Conservation (phyloP, 2,113 vertebrate species). For the Bufo bufo region DNA sequence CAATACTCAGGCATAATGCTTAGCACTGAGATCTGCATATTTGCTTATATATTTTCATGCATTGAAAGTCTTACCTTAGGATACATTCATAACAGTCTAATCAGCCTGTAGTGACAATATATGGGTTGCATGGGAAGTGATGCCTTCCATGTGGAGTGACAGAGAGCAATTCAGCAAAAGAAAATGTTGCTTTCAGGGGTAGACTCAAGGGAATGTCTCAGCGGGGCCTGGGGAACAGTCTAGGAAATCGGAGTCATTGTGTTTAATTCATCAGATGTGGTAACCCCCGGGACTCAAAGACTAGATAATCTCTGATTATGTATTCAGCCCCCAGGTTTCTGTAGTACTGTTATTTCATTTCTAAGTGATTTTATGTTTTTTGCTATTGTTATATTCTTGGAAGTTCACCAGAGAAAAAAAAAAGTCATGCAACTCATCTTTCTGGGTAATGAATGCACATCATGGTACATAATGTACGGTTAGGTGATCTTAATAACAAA, state of each 20-base stretch:
- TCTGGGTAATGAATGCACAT: not conserved
- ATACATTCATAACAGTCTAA: not conserved
- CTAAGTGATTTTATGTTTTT: conserved; percentile 4
- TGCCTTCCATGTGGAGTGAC: conserved; percentile 6
- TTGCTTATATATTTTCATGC: not conserved
- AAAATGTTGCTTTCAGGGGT: not conserved
- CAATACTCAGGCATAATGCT: not conserved
- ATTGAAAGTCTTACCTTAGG: not conserved
- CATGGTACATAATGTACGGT: not conserved
- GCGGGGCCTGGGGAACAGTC: conserved; percentile 9
- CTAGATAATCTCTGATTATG: conserved; percentile 32
- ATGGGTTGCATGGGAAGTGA: not conserved
- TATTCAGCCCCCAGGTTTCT: conserved; percentile 24
- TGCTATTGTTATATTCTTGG: conserved; percentile 19
- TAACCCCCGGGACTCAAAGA: conserved; percentile 17
- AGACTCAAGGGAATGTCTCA: conserved; percentile 12
- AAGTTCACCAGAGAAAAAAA: not conserved
- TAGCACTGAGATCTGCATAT: not conserved
- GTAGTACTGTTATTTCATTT: conserved; percentile 20
- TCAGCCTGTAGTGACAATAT: not conserved
- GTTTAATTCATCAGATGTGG: conserved; percentile 13
- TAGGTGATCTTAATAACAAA: not conserved
- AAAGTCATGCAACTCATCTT: not conserved
- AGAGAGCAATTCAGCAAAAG: conserved; percentile 3
- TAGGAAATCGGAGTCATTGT: not conserved